Conservation (phyloP, 1,140 invertebrate species). For the Drosophila seguyi region DNA sequence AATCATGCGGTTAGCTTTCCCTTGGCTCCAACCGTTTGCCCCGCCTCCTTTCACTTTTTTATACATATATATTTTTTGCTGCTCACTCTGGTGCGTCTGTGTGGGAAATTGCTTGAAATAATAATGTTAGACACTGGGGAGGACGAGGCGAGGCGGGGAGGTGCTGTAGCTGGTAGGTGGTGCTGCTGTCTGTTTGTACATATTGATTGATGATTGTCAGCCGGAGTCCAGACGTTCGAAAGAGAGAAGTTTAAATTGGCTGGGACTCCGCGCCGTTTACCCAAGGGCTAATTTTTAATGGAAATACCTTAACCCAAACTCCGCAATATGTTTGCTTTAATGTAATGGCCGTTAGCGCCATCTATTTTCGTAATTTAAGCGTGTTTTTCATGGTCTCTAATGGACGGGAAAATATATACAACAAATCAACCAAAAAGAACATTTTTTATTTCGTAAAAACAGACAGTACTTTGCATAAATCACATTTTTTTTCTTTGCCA, state of each 20-base stretch:
- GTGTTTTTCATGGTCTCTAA: constrained; percentile 25
- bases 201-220: constrained; percentile 81
- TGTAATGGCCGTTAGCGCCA: constrained; percentile 37
- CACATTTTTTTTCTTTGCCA: constrained; percentile 17
- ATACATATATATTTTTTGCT: constrained; percentile 19
- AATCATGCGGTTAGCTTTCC: constrained; percentile 77
- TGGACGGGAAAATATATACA: constrained; percentile 19
- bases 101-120: constrained; percentile 80
- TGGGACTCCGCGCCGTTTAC: constrained; percentile 42
- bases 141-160: constrained; percentile 10
- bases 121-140: constrained; percentile 68
- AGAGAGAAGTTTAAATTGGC: constrained; percentile 75
- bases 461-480: constrained; percentile 27
- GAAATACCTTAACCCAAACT: constrained; percentile 65
- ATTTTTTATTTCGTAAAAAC: neutral
- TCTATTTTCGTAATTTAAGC: constrained; percentile 27
- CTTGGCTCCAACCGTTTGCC: constrained; percentile 21
- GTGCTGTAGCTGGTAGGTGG: neutral
- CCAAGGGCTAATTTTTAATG: constrained; percentile 74
- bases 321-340: constrained; percentile 64
- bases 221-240: constrained; percentile 43
- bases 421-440: constrained; percentile 11
- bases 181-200: constrained; percentile 54
- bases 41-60: constrained; percentile 6
- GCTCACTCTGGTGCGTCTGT: constrained; percentile 53